Evolutionary conservation across 2,888 invertebrate species (phyloP), one percentile per base, ranked within the genome.

Genomic region (Idaea biselata): DNA sequence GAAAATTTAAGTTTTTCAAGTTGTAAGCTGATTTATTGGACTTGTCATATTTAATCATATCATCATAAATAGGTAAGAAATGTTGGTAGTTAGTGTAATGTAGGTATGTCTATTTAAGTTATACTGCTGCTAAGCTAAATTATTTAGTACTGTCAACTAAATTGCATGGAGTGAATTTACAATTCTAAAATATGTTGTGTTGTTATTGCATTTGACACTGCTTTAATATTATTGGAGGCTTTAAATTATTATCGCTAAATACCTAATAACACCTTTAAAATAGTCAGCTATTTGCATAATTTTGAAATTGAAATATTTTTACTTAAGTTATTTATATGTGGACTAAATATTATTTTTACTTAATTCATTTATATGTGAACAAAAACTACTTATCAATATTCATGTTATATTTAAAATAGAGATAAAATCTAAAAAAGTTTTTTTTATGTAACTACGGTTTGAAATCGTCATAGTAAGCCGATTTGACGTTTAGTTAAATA

Each of bases 241-340:
- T 8, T 44, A 44, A 44, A 44, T 44, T 44, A 11, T 44, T 44
- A 44, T 1, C 44, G 11, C 6, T 11, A 44, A 44, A 44, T 44
- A 14, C 44, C 44, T 44, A 25, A 25, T 25, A 25, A 25, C 25
- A 44, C 44, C 3, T 44, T 44, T 33, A 1, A 33, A 44, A 44
- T 5, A 25, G 25, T 8, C 11, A 44, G 14, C 11, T 8, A 44
- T 44, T 44, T 44, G 44, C 44, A 44, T 44, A 44, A 44, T 2
- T 44, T 44, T 44, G 11, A 44, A 8, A 44, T 11, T 14, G 8
- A 44, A 44, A 44, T 11, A 7, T 11, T 7, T 33, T 11, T 11
- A 33, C 7, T 33, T 25, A 25, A 3, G 25, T 81, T 79, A 83
- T 78, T 74, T 25, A 25, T 3, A 25, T 25, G n/a, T n/a, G n/a